Evolutionary conservation across 1,140 invertebrate genomes (phyloP), one percentile per base, ranked within the genome.

Genomic region (Calephelis virginiensis): DNA sequence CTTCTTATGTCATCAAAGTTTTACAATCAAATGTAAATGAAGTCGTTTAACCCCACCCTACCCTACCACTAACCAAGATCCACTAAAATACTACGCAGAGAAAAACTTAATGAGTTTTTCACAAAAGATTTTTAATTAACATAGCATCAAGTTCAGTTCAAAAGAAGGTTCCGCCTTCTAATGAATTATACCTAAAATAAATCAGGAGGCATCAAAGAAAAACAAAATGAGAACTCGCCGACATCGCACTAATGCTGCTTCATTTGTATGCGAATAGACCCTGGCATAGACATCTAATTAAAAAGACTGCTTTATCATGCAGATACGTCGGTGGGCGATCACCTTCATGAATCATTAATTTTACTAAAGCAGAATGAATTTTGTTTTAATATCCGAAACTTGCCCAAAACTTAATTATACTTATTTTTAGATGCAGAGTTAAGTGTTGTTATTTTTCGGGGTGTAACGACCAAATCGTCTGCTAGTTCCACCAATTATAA

Each of bases 211-310:
- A 63, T 69, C 67, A 69, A 69, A 72, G 67, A 68, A 69, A 63
- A 71, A 70, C 64, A 43, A 69, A 74, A 75, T 74, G 68, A 63
- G 73, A 64, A 56, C 49, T 53, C 63, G 40, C 43, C 63, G 49
- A 56, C 68, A 77, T 65, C 72, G 72, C 71, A 53, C 64, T 69
- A 59, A 77, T 77, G 75, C 77, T 62, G 72, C 43, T 79, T 82
- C 78, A 82, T 82, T 82, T 82, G 75, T 81, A 82, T 79, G 81
- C 81, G 68, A 68, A 61, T 66, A 61, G 66, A 70, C 74, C 73
- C 76, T 71, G 64, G 70, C 77, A 81, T 80, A 77, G 79, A 80
- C 77, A 74, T 69, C 76, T 83, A 81, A 83, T 81, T 83, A 83
- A 80, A 83, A 76, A 76, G 67, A 72, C 50, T 48, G 69, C 81